Percentiles rank a stretch among this genome's conserved stretches.
phyloP scores from a whole-genome alignment of 1,140 invertebrate species.

The Nephila pilipes region DNA sequence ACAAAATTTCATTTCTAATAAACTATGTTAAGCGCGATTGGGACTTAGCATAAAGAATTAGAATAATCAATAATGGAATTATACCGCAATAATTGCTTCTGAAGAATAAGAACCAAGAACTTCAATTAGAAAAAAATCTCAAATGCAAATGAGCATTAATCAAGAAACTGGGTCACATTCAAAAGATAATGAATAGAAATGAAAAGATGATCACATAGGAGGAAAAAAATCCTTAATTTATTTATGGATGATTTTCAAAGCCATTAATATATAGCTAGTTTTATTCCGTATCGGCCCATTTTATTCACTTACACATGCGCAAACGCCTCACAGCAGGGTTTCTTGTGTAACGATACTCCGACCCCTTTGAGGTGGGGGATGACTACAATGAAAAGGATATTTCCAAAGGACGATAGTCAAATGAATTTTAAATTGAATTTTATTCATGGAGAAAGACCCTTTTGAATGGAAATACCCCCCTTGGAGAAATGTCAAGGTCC shows the following conservation, averaged over 20 bases:
- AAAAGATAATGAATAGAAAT: not conserved
- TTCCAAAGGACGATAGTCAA: slow-evolving; percentile 19
- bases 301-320: slow-evolving; percentile 13
- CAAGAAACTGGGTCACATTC: not conserved
- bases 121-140: not conserved
- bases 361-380: slow-evolving; percentile 38
- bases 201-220: not conserved
- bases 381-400: slow-evolving; percentile 53
- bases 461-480: not conserved
- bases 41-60: too few relatives aligned
- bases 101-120: too few relatives aligned
- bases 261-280: not conserved
- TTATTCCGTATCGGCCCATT: not conserved
- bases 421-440: slow-evolving; percentile 73
- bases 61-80: too few relatives aligned
- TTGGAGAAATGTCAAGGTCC: not conserved
- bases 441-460: slow-evolving; percentile 53
- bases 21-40: too few relatives aligned
- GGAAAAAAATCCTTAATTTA: too few relatives aligned
- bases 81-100: too few relatives aligned
- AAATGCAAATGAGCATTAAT: not conserved
- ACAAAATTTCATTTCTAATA: too few relatives aligned
- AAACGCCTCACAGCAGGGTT: slow-evolving; percentile 9
- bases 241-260: not conserved
- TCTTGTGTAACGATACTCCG: slow-evolving; percentile 36